These are phyloP conservation scores for Cladopsammia gracilis DNA, from an alignment of 64 coral and sea anemone genomes.

Conservation along the genomic window DNA sequence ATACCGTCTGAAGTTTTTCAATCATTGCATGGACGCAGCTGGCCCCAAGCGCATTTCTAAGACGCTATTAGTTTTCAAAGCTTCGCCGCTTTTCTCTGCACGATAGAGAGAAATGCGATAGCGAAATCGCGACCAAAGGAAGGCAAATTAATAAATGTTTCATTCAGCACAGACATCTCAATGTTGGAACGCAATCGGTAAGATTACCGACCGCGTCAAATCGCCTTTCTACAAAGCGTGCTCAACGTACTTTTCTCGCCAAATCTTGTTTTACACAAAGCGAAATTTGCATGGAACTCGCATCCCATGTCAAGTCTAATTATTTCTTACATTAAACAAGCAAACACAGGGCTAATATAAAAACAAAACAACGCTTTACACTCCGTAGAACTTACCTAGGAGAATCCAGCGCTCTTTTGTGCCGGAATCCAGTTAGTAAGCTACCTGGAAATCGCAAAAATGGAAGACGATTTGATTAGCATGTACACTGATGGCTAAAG, in stretches of 20 bases:
- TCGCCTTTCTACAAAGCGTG: background rate
- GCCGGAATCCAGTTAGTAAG: slow-evolving; percentile 23
- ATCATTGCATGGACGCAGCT: slow-evolving; percentile 52
- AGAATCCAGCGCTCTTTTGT: slow-evolving; percentile 61
- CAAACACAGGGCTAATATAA: slow-evolving; percentile 92
- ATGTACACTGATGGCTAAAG: slow-evolving; percentile 4
- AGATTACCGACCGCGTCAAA: background rate
- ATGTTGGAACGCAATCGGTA: background rate
- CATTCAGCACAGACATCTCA: slow-evolving; percentile 3
- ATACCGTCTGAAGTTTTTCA: slow-evolving; percentile 62
- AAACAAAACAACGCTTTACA: slow-evolving; percentile 92
- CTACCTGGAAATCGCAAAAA: slow-evolving; percentile 48
- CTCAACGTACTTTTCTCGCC: background rate
- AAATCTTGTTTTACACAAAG: slow-evolving; percentile 35
- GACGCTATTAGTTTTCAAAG: slow-evolving; percentile 84
- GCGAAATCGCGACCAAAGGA: slow-evolving; percentile 31
- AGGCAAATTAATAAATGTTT: slow-evolving; percentile 63
- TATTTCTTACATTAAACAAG: slow-evolving; percentile 98
- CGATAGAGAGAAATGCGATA: slow-evolving; percentile 77
- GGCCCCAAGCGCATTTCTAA: slow-evolving; percentile 46
- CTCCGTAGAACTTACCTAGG: slow-evolving; percentile 51
- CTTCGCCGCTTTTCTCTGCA: slow-evolving; percentile 69
- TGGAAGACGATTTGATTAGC: slow-evolving; percentile 74
- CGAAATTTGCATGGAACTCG: slow-evolving; percentile 43
- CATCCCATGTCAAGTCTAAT: slow-evolving; percentile 92